Conservation (phyloP, 2,113 vertebrate genomes). For the Thalassarche chlororhynchos region DNA sequence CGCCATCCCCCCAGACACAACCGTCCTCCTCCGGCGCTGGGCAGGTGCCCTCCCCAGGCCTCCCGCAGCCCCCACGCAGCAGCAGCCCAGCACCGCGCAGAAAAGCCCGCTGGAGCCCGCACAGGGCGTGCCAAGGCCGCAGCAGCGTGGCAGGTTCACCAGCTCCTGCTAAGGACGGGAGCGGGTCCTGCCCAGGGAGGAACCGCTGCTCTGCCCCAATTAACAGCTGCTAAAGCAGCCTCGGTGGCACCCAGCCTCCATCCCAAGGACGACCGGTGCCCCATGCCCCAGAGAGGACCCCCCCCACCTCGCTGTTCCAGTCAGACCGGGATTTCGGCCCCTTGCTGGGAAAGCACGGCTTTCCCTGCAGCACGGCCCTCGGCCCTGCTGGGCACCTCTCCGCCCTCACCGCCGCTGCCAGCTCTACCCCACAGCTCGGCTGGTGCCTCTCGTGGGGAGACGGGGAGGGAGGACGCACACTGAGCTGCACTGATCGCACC, state of each 20-base stretch:
- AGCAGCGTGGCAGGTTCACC: not conserved
- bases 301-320: not conserved
- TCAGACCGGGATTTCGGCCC: not conserved
- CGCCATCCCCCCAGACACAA: not conserved
- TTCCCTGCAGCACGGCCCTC: not conserved
- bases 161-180: not conserved
- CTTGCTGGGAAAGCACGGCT: not conserved
- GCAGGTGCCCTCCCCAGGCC: not conserved
- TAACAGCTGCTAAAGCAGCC: not conserved
- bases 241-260: not conserved
- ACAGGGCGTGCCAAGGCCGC: rapidly evolving
- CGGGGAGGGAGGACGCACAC: not conserved
- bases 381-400: not conserved
- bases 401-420: not conserved
- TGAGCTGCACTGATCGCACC: not conserved
- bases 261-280: not conserved
- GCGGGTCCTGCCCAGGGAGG: not conserved
- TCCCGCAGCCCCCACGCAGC: not conserved
- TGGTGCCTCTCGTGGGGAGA: not conserved
- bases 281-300: not conserved
- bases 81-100: not conserved
- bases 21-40: rapidly evolving
- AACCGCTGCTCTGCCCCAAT: not conserved
- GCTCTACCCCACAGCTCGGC: not conserved
- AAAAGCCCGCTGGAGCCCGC: rapidly evolving